Evolutionary conservation across 2,888 invertebrate species (phyloP), one percentile per base, ranked within the genome.

Genomic region (Aleiodes alternator): DNA sequence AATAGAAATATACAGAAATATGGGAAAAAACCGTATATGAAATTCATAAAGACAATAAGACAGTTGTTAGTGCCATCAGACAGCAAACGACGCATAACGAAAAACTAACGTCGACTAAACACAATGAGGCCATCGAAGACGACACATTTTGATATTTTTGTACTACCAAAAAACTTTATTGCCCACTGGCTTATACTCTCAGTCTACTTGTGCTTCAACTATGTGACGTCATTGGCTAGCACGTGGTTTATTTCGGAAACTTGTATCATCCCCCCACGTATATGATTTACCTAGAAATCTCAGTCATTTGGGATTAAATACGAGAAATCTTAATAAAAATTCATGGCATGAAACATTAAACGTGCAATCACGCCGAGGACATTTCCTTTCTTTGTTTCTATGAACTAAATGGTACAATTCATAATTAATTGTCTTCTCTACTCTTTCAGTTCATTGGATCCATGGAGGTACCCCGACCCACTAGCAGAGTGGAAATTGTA

Each of bases 401-500:
- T 53, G 56, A 59, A 61, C 73, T 55, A 76, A 69, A 53, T 66
- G 64, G 50, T 69, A 75, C 71, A 43, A 43, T 43, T 43, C 11
- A 43, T 43, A 5, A 43, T 43, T 12, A 55, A 64, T 53, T 75
- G 14, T 53, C 66, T 66, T 56, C 16, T 3, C 29, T 59, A 23
- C n/a, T 90, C 85, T 95, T 95, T 69, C 94, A 99, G 99, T 98
- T 97, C 90, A 98, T 99, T 89, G 99, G 99, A 82, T 97, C 97
- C 81, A 93, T 99, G 94, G 98, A 98, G 90, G 98, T 99, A 84
- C 97, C 98, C 16, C 92, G 98, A 82, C 99, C 99, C 43, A 96
- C 96, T 82, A 98, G 97, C 89, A 93, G 98, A 84, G 96, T 98
- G 82, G 99, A 99, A 92, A 99, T 99, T 89, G 99, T 99, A 76